Base-by-base conservation (phyloP, 2,888 invertebrate genomes). In the Petrolisthes manimaculis region DNA sequence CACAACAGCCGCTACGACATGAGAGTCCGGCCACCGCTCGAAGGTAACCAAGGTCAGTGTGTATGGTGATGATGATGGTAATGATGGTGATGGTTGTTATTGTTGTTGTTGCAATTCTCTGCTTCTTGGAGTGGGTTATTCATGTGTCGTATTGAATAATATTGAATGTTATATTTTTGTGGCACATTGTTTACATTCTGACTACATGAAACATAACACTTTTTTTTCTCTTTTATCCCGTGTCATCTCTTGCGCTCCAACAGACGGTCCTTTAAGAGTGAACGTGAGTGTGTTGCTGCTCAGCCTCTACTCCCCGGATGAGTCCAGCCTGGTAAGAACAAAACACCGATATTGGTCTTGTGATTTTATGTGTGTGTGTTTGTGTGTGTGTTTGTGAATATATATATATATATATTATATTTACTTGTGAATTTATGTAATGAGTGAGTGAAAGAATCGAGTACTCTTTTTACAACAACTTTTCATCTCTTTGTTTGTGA, bases 271-370 rank as follows among this genome's bases (percentile, higher is more conserved):
- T 12, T 84, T 91, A 14, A 77, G 61, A 92, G 97, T 98, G 92
- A 97, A 97, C 94, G 97, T 98, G 93, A 97, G 97, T 94, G 97
- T 98, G 92, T 95, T 97, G 93, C 95, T 98, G 93, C 95, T 98
- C 93, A 97, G 97, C 94, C 95, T 98, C 94, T 97, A 97, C 92
- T 98, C 98, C 92, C 98, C 98, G 92, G 98, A 98, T 94, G 98
- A 98, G 94, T 97, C 97, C 93, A 97, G 97, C 95, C 95, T 98
- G 96, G 90, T 91, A 74, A 88, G 90, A 89, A 37, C 37, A 37
- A 5, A 18, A 4, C 6, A 6, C 18, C 37, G 12, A 18, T 51
- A 21, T 24, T 77, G 77, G 69, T 69, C 69, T 77, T 18, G n/a
- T 14, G 4, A 77, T 21, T 81, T 12, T 56, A 5, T 14, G 55